Evolutionary conservation across 2,113 vertebrate species (phyloP).

Genomic region (Proteles cristata): DNA sequence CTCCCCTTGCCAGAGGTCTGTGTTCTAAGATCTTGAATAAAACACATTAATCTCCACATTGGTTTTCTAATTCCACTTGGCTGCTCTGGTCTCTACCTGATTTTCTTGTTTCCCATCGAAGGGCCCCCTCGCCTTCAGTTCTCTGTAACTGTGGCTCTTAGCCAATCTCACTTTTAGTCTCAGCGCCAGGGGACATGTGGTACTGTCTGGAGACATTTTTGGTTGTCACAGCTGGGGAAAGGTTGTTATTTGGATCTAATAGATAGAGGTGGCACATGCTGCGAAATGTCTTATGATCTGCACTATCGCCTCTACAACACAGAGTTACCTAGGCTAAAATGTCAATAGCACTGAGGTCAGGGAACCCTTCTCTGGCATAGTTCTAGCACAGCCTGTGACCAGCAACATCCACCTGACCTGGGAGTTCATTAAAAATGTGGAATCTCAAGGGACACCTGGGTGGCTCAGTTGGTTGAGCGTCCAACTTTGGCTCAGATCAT

Average conservation of each 20-base stretch:
- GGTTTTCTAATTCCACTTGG: not conserved
- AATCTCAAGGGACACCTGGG: not conserved
- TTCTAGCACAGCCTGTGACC: not conserved
- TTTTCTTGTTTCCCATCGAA: not conserved
- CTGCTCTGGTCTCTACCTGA: not conserved
- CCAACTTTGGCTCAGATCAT: too few relatives aligned
- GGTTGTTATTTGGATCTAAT: not conserved
- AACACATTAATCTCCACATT: not conserved
- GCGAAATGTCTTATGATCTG: not conserved
- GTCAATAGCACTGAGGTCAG: not conserved
- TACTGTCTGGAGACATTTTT: not conserved
- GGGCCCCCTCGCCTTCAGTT: not conserved
- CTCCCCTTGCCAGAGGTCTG: not conserved
- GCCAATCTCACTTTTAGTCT: not conserved
- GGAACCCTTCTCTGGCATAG: not conserved
- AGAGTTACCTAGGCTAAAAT: not conserved
- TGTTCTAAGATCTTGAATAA: not conserved
- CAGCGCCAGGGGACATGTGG: not conserved
- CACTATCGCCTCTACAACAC: not conserved
- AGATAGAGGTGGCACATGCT: not conserved
- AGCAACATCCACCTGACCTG: too few relatives aligned
- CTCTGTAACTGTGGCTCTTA: not conserved
- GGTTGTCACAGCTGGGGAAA: not conserved
- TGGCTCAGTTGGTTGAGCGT: too few relatives aligned
- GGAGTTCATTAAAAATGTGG: not conserved